phyloP scores from a whole-genome alignment of 1,140 invertebrate genomes.

The Cydia strobilella region DNA sequence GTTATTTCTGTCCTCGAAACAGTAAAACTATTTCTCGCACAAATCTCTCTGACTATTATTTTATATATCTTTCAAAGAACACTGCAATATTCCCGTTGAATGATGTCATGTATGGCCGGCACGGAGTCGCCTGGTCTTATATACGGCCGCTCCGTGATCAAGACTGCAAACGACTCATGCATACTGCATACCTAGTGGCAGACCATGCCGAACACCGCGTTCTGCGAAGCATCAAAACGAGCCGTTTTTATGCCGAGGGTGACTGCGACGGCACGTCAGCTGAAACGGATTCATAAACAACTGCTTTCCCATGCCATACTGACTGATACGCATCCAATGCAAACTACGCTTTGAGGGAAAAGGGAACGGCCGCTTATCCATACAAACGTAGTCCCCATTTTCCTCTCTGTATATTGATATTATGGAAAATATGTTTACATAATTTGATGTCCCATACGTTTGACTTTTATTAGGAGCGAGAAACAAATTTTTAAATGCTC shows the following conservation, averaged over 20 bases:
- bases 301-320: not conserved
- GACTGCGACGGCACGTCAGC: constrained; percentile 3
- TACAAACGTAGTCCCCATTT: no score
- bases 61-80: constrained; percentile 1
- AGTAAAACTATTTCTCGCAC: not conserved
- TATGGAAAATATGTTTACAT: no score
- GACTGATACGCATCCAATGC: constrained; percentile 13
- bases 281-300: constrained; percentile 29
- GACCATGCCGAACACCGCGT: constrained; percentile 49
- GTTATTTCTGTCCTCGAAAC: no score
- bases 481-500: no score
- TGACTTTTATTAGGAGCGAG: no score
- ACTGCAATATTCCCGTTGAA: constrained; percentile 35
- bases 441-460: no score
- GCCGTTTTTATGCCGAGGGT: constrained; percentile 39
- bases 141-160: constrained; percentile 55
- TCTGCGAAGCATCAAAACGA: constrained; percentile 33
- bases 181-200: constrained; percentile 53
- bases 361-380: no score
- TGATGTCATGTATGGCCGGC: constrained; percentile 65
- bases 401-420: no score
- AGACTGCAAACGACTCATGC: constrained; percentile 48
- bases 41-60: not conserved
- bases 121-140: constrained; percentile 51
- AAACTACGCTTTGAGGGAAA: constrained; percentile 4